Evolutionary conservation across 1,140 invertebrate genomes (phyloP), one percentile per base, ranked within the genome.

Genomic region (Chrysopa pallens): DNA sequence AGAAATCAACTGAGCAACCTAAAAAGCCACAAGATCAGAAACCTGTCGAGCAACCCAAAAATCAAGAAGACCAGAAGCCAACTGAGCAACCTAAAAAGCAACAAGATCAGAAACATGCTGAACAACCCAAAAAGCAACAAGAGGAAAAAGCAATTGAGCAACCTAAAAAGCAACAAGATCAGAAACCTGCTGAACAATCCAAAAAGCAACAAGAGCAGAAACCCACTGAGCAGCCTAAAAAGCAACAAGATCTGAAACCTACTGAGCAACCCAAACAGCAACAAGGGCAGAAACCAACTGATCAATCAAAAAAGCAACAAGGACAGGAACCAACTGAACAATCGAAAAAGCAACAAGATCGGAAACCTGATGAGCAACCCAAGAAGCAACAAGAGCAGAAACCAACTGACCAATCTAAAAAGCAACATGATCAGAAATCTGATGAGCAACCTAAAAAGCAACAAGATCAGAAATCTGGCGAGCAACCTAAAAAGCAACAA

Each of bases 51-150:
- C 45, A 47, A 35, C 39, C 45, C 12, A 42, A 39, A 31, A 35
- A 39, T 27, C 29, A 29, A 8, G 56, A 55, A 9, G 65, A 66
- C 48, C 65, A 36, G 28, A 11, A 41, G 5, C 45, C 17, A 48
- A 33, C 2, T 6, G 40, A 40, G 39, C 51, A 53, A 12, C 45
- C 17, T 47, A 33, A 33, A 2, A 41, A 40, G 39, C 51, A 53
- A 12, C 60, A 65, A 47, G 61, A 58, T 39, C 61, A 62, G 39
- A 57, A 62, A 12, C 47, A 61, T 47, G 61, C 61, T 39, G 56
- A 57, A 42, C 60, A 60, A 11, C 60, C 61, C 37, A 58, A 55
- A 36, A 58, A 57, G 46, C 57, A 62, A 54, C 56, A 58, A 45
- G 48, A 14, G 53, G 54, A 43, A 42, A 46, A 33, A 36, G 12